Evolutionary conservation across 2,797 vertebrate species (phyloP).

Genomic region (Acrossocheilus wenchowensis): DNA sequence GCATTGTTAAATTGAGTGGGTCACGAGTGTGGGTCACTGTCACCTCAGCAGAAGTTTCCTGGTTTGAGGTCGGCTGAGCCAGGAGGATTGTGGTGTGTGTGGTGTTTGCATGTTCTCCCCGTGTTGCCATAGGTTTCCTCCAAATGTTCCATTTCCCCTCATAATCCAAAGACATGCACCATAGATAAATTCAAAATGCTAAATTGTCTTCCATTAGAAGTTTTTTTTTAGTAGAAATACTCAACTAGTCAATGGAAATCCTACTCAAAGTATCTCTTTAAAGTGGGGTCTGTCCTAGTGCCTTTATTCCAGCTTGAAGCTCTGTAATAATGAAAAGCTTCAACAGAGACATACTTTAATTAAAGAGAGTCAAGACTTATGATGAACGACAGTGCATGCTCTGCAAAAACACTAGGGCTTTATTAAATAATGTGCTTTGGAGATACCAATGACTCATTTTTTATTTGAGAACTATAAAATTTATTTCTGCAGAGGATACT

Average conservation of each 20-base stretch:
- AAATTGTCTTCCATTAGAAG: neutral
- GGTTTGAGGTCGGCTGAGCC: neutral
- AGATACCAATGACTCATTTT: slow-evolving; percentile 76
- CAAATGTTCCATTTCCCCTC: neutral
- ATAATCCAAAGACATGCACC: neutral
- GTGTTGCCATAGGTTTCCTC: neutral
- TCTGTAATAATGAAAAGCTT: slow-evolving; percentile 46
- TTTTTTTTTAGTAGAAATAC: neutral
- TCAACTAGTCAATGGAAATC: neutral
- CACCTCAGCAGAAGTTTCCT: neutral
- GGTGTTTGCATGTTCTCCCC: neutral
- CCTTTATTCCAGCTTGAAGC: slow-evolving; percentile 36
- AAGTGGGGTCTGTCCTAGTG: neutral
- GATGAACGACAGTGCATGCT: slow-evolving; percentile 68
- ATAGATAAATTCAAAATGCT: neutral
- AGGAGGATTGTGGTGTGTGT: neutral
- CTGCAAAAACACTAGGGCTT: slow-evolving; percentile 72
- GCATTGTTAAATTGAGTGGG: neutral
- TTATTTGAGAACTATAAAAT: slow-evolving; percentile 79
- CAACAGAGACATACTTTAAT: slow-evolving; percentile 50
- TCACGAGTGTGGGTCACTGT: neutral
- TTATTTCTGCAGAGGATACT: slow-evolving; percentile 53
- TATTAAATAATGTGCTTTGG: slow-evolving; percentile 76
- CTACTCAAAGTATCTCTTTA: neutral
- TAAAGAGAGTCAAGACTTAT: slow-evolving; percentile 49